phyloP scores from a whole-genome alignment of 1,140 invertebrate species.

The Helicorthomorpha holstii region DNA sequence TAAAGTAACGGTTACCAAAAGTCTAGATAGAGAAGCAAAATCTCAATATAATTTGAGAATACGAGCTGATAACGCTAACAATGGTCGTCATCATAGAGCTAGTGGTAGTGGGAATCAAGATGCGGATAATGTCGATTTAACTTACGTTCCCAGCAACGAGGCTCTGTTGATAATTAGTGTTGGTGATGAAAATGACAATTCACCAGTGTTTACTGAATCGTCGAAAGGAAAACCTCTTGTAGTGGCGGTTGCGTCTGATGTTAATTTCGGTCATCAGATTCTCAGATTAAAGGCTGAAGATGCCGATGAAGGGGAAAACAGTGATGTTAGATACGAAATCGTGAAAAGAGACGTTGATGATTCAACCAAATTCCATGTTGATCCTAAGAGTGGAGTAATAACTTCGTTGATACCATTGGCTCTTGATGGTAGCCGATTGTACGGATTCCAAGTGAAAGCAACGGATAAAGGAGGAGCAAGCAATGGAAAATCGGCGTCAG shows the following conservation, averaged over 20 bases:
- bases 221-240: conserved; percentile 45
- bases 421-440: conserved; percentile 49
- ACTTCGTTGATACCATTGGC: conserved; percentile 45
- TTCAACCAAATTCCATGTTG: conserved; percentile 50
- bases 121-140: neutral
- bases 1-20: conserved; percentile 15
- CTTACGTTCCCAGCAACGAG: conserved; percentile 30
- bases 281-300: conserved; percentile 40
- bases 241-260: conserved; percentile 55
- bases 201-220: conserved; percentile 52
- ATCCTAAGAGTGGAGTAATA: conserved; percentile 51
- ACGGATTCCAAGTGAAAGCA: conserved; percentile 73
- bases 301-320: conserved; percentile 51
- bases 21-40: conserved; percentile 18
- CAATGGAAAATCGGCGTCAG: conserved; percentile 57
- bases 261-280: conserved; percentile 59
- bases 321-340: conserved; percentile 60
- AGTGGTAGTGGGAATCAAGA: neutral
- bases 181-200: conserved; percentile 63
- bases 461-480: conserved; percentile 56
- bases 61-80: conserved; percentile 5
- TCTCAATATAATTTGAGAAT: conserved; percentile 19
- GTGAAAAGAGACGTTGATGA: conserved; percentile 39
- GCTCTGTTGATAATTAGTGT: conserved; percentile 52
- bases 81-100: neutral